phyloP scores from a whole-genome alignment of 2,113 vertebrate genomes.

The Varanus komodoensis region DNA sequence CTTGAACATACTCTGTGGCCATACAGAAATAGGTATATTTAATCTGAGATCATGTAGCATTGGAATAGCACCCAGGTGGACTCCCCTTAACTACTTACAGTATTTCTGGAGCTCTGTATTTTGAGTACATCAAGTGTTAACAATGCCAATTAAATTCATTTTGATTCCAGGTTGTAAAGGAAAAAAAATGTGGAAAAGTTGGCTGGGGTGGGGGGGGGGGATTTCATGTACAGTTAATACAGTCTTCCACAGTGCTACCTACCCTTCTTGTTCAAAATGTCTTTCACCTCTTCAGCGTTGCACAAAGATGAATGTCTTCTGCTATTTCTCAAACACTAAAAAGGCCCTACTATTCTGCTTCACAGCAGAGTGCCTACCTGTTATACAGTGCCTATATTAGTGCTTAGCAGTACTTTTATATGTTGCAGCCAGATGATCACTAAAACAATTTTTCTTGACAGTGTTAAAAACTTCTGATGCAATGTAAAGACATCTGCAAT shows the following conservation, averaged over 20 bases:
- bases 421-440: background rate
- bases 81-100: too few species aligned
- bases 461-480: background rate
- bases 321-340: background rate
- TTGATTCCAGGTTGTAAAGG: too few species aligned
- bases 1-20: too few species aligned
- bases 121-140: too few species aligned
- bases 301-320: background rate
- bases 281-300: background rate
- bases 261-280: background rate
- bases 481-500: background rate
- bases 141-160: too few species aligned
- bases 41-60: too few species aligned
- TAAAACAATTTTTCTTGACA: background rate
- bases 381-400: background rate
- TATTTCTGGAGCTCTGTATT: too few species aligned
- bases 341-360: background rate
- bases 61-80: too few species aligned
- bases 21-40: too few species aligned
- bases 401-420: background rate
- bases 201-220: too few species aligned
- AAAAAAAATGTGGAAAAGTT: too few species aligned
- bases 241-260: background rate
- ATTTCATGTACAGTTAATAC: background rate
- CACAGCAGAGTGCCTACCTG: background rate